Percentiles rank a stretch among this genome's conserved stretches.
phyloP scores from a whole-genome alignment of 2,113 vertebrate species.

The Nestor notabilis region DNA sequence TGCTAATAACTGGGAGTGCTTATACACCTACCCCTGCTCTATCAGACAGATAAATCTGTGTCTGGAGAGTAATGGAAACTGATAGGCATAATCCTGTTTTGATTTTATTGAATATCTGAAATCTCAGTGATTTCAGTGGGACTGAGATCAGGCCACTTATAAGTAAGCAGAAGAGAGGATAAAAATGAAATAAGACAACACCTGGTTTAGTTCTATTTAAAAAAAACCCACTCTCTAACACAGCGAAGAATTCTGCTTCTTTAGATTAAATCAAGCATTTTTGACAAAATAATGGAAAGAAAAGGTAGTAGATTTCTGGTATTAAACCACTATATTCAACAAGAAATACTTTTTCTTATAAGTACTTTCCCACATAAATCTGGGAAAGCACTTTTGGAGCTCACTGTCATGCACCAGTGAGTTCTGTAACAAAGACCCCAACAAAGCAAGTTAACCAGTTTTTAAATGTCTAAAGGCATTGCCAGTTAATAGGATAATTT shows the following conservation, averaged over 20 bases:
- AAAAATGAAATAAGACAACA: background rate
- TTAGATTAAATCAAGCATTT: background rate
- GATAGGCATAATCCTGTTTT: background rate
- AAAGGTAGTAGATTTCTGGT: background rate
- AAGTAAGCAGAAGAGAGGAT: background rate
- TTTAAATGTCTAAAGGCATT: background rate
- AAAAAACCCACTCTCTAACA: background rate
- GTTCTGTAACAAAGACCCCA: background rate
- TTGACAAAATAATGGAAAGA: background rate
- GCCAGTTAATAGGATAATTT: background rate
- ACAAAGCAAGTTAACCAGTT: background rate
- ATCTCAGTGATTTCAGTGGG: background rate
- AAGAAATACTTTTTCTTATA: background rate
- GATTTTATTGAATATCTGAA: background rate
- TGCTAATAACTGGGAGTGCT: background rate
- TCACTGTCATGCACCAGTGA: background rate
- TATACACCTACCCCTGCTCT: background rate
- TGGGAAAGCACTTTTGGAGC: background rate
- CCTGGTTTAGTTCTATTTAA: background rate
- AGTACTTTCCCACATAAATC: conserved; percentile 1
- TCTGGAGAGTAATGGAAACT: background rate
- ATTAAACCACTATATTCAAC: background rate
- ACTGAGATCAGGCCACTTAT: background rate
- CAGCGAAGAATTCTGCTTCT: background rate
- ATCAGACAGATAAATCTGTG: background rate